Evolutionary conservation across 1,140 invertebrate species (phyloP).

Genomic region (Eciton burchellii): DNA sequence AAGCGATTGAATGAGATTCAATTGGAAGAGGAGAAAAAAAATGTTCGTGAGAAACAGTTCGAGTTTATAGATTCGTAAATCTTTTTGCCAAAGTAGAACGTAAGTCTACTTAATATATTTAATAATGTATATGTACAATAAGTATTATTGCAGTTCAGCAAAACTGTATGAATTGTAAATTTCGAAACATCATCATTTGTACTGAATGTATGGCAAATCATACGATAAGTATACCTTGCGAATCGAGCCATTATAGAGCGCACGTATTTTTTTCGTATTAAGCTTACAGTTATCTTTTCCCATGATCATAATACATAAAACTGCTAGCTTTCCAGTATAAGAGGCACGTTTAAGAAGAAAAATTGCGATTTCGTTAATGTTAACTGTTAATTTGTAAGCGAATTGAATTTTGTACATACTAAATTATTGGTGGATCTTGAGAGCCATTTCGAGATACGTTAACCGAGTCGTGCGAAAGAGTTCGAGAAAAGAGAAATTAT

Average conservation of each 20-base stretch:
- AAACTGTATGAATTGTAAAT: conserved; percentile 79
- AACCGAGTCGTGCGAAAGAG: conserved; percentile 37
- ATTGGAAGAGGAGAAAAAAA: conserved; percentile 56
- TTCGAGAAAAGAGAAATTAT: conserved; percentile 48
- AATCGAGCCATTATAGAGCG: conserved; percentile 57
- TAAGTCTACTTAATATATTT: conserved; percentile 78
- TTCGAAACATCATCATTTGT: conserved; percentile 70
- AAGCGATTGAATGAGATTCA: conserved; percentile 50
- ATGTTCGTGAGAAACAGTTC: conserved; percentile 49
- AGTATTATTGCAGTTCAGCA: conserved; percentile 70
- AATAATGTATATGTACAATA: conserved; percentile 77
- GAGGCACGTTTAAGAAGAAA: background rate
- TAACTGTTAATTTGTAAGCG: conserved; percentile 74
- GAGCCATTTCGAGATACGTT: conserved; percentile 57
- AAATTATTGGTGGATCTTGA: conserved; percentile 76
- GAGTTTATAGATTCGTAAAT: conserved; percentile 74
- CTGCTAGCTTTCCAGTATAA: conserved; percentile 16
- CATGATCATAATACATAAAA: conserved; percentile 39
- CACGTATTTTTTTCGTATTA: conserved; percentile 53
- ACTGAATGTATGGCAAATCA: conserved; percentile 65
- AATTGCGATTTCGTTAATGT: conserved; percentile 44
- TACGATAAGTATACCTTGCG: conserved; percentile 66
- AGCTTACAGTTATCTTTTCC: conserved; percentile 62
- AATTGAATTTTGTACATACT: conserved; percentile 78
- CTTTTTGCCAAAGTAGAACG: conserved; percentile 76